Evolutionary conservation across 2,113 vertebrate species (phyloP), one percentile per base, ranked within the genome.

Genomic region (Ceratotherium simum): DNA sequence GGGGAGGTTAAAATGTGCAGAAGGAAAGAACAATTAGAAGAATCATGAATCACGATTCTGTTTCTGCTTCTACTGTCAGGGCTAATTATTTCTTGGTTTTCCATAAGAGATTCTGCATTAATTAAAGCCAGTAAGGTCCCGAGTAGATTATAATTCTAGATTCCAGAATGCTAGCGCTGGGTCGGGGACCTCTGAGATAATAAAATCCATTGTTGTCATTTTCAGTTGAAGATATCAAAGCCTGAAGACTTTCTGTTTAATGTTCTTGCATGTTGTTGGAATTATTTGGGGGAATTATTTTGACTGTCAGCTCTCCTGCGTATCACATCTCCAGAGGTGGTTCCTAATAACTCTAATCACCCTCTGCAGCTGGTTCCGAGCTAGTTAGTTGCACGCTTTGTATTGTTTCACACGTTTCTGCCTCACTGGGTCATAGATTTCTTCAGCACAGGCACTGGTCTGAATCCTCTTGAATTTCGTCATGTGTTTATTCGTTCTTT

Each of bases 321-420:
- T 2, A 1, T 25, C 2, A 1, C 3, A 0, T 18, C 65, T 39
- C 54, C 6, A 5, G 62, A 6, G 4, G 6, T 2, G 36, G 20
- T 6, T 39, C 65, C 67, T 46, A 18, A 10, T 1, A 4, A 9
- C 1, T 56, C 4, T 29, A 33, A 16, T 54, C 13, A 54, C 51
- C 51, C 51, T 54, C 51, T 2, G 9, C 39, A 3, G 10, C 0
- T 5, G n/a, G 70, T 12, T 8, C 75, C 2, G 5, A 8, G 72
- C 14, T 16, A 29, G 51, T 6, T 1, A 23, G 48, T 2, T 0
- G 0, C 51, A 0, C 0, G 8, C 6, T 27, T 25, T 33, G 29
- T 25, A 0, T 21, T 14, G 29, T 54, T 39, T 29, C 21, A 2
- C 14, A 7, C 16, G 1, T 8, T 18, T 42, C 78, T 29, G 73